These are phyloP conservation scores for Frankliniella fusca DNA, from an alignment of 2,888 invertebrate species.

Conservation along the genomic window DNA sequence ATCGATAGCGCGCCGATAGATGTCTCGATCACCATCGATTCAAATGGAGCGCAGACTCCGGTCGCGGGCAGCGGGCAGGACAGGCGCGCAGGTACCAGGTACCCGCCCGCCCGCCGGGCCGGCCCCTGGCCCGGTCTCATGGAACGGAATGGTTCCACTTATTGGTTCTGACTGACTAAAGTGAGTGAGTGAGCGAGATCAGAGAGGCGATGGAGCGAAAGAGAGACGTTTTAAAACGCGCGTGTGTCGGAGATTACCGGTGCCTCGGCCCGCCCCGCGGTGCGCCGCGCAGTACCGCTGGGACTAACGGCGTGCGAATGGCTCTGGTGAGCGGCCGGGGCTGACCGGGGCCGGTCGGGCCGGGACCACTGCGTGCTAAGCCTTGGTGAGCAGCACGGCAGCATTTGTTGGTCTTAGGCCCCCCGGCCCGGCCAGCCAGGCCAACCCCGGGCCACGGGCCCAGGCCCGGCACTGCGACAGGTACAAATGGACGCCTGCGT, in stretches of 20 bases:
- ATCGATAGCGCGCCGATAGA: not conserved
- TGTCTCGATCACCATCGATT: slow-evolving; percentile 9
- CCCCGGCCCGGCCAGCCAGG: not conserved
- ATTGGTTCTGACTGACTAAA: not conserved
- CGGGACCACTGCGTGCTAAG: too few species aligned
- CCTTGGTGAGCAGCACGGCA: too few species aligned
- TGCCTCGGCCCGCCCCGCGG: too few species aligned
- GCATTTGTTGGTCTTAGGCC: not conserved
- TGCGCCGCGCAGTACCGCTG: not conserved
- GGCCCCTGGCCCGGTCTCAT: not conserved
- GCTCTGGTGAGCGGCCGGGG: too few species aligned
- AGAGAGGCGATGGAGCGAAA: too few species aligned
- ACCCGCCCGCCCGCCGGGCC: not conserved
- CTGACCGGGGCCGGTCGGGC: too few species aligned
- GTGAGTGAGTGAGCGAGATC: too few species aligned
- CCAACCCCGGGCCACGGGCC: not conserved
- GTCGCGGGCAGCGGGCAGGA: too few species aligned
- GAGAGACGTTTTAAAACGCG: too few species aligned
- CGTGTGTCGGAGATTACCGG: too few species aligned
- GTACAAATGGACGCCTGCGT: not conserved
- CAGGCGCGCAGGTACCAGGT: too few species aligned
- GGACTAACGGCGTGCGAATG: not conserved
- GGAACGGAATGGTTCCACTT: not conserved
- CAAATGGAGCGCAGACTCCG: not conserved
- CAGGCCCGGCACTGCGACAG: not conserved